These are phyloP conservation scores for Suillia variegata DNA, from an alignment of 2,888 invertebrate genomes.

Conservation along the genomic window DNA sequence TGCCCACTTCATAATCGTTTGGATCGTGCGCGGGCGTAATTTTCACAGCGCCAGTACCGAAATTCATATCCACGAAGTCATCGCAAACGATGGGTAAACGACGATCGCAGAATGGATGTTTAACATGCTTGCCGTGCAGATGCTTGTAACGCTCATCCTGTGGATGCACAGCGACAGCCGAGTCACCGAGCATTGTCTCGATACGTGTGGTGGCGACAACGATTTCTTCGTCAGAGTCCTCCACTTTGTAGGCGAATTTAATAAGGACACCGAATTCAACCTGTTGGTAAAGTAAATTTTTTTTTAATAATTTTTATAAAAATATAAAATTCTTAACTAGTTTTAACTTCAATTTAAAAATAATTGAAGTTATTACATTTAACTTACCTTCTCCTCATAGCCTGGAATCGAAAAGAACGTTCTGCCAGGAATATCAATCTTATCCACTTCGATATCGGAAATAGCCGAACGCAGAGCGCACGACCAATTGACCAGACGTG, in stretches of 20 bases:
- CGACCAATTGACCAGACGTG: constrained; percentile 98
- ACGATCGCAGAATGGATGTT: constrained; percentile 87
- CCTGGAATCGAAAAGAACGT: constrained; percentile 91
- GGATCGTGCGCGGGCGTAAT: constrained; percentile 98
- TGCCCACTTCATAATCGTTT: constrained; percentile 95
- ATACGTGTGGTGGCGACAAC: constrained; percentile 96
- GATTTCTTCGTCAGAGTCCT: constrained; percentile 72
- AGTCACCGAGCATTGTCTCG: constrained; percentile 98
- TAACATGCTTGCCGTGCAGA: constrained; percentile 79
- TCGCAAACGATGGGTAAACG: constrained; percentile 88
- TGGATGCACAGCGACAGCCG: constrained; percentile 98
- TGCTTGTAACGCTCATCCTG: constrained; percentile 82
- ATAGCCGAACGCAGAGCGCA: constrained; percentile 96
- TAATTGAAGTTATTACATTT: too few relatives aligned
- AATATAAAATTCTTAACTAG: background rate
- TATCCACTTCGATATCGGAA: constrained; percentile 99
- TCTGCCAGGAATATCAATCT: constrained; percentile 83
- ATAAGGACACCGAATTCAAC: constrained; percentile 93
- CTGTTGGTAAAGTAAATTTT: constrained; percentile 13
- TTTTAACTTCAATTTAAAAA: too few relatives aligned
- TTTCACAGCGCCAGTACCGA: constrained; percentile 98
- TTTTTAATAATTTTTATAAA: background rate
- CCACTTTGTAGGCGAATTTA: constrained; percentile 87
- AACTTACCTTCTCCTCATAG: constrained; percentile 57
- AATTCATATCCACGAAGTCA: constrained; percentile 91